Percentiles rank a stretch among this genome's conserved stretches.
These are phyloP conservation scores for Apotomis turbidana DNA, from an alignment of 2,888 invertebrate genomes.

Conservation along the genomic window DNA sequence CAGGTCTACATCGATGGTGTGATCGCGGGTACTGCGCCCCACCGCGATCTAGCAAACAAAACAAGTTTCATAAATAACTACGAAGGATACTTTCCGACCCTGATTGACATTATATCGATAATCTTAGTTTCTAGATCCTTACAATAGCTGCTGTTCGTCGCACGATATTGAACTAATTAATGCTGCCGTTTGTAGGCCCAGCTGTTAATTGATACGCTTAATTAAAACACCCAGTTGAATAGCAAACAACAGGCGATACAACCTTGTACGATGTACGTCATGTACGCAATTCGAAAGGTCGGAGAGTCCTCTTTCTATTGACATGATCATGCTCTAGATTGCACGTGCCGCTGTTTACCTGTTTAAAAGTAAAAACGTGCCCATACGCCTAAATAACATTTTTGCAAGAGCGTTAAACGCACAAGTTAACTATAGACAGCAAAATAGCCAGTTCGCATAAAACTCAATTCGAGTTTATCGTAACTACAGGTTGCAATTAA, in stretches of 20 bases:
- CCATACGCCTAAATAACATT: background rate
- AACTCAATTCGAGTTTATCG: conserved; percentile 22
- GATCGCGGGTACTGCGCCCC: conserved; percentile 94
- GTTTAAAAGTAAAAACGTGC: conserved; percentile 20
- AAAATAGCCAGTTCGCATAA: conserved; percentile 19
- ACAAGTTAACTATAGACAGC: conserved; percentile 7
- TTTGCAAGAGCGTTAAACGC: conserved; percentile 13
- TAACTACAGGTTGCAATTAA: conserved; percentile 30
- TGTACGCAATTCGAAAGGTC: conserved; percentile 45
- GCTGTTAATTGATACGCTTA: conserved; percentile 60
- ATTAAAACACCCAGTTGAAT: conserved; percentile 56
- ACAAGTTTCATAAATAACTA: background rate
- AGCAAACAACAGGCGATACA: conserved; percentile 46
- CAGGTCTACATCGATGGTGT: conserved; percentile 96
- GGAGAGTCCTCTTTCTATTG: conserved; percentile 30
- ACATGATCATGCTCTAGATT: background rate
- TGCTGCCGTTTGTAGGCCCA: conserved; percentile 51
- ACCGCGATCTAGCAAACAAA: conserved; percentile 89
- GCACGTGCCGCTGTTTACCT: conserved; percentile 12
- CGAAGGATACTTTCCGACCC: background rate
- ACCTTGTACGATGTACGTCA: conserved; percentile 47
- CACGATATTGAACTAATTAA: conserved; percentile 49
- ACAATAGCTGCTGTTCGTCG: conserved; percentile 11
- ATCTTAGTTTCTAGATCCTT: conserved; percentile 1
- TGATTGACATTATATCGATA: background rate